Evolutionary conservation across 2,797 vertebrate species (phyloP).

Genomic region (Coccyzus lansbergi): DNA sequence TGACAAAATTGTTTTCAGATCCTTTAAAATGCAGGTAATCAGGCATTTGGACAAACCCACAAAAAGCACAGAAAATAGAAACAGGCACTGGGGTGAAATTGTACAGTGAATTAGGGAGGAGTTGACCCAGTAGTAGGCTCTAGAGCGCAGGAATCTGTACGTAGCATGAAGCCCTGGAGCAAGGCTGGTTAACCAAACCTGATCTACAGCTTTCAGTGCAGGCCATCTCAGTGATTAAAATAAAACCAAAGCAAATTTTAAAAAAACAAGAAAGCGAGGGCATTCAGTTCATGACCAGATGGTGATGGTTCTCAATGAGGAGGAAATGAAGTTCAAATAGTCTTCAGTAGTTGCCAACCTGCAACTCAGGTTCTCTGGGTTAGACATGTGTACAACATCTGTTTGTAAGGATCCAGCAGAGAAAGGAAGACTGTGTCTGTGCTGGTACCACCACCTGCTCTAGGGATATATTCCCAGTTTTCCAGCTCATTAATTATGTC

Average conservation of each 20-base stretch:
- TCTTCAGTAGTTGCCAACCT: not conserved
- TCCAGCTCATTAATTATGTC: not conserved
- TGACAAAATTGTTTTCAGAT: not conserved
- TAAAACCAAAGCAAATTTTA: not conserved
- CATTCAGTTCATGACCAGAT: not conserved
- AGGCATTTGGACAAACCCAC: not conserved
- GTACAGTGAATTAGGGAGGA: not conserved
- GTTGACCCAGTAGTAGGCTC: not conserved
- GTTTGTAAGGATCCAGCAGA: not conserved
- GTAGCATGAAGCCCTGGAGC: not conserved
- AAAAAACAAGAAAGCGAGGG: not conserved
- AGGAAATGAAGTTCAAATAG: not conserved
- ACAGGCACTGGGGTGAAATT: not conserved
- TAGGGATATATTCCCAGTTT: not conserved
- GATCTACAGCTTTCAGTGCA: constrained; percentile 43
- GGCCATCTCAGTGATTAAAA: not conserved
- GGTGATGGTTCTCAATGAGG: not conserved
- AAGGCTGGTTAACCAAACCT: constrained; percentile 25
- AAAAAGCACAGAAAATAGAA: not conserved
- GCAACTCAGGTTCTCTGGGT: not conserved
- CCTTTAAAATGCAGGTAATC: not conserved
- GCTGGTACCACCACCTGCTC: not conserved
- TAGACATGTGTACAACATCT: not conserved
- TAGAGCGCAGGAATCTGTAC: not conserved
- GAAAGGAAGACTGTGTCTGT: not conserved